phyloP scores from a whole-genome alignment of 1,140 invertebrate species.

The Drosophila baimaii region DNA sequence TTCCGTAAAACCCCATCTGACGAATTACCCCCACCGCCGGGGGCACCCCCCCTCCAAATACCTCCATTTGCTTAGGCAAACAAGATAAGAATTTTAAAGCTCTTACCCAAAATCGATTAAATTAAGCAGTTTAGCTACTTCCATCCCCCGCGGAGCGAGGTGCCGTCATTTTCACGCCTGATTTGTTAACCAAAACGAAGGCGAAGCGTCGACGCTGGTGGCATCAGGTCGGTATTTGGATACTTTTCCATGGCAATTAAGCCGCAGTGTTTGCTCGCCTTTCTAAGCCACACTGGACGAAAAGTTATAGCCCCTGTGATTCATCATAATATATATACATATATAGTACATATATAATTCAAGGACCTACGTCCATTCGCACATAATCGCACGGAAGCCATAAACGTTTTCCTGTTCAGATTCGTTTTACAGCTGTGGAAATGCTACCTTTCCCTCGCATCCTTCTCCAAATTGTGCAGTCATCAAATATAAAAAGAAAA shows the following conservation, averaged over 20 bases:
- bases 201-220: conserved; percentile 6
- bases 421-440: conserved; percentile 31
- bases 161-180: conserved; percentile 61
- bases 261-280: conserved; percentile 35
- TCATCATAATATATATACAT: not conserved
- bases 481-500: conserved; percentile 31
- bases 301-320: not conserved
- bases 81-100: conserved; percentile 59
- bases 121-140: conserved; percentile 47
- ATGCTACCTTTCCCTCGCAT: conserved; percentile 15
- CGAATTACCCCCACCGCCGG: conserved; percentile 6
- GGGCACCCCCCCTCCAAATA: too few species aligned
- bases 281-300: conserved; percentile 22
- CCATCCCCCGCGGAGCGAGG: conserved; percentile 15
- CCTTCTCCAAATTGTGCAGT: conserved; percentile 13
- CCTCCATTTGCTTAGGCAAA: conserved; percentile 32
- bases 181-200: conserved; percentile 58
- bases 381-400: conserved; percentile 21
- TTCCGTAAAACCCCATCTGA: conserved; percentile 2
- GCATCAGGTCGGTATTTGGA: conserved; percentile 44
- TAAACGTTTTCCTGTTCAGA: conserved; percentile 29
- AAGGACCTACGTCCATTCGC: not conserved
- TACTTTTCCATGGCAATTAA: conserved; percentile 55
- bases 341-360: not conserved
- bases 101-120: conserved; percentile 54